A percentile compares a stretch with the other conserved stretches of the same genome.
Conservation (phyloP, 2,888 invertebrate genomes). For the Euzetes globulus region DNA sequence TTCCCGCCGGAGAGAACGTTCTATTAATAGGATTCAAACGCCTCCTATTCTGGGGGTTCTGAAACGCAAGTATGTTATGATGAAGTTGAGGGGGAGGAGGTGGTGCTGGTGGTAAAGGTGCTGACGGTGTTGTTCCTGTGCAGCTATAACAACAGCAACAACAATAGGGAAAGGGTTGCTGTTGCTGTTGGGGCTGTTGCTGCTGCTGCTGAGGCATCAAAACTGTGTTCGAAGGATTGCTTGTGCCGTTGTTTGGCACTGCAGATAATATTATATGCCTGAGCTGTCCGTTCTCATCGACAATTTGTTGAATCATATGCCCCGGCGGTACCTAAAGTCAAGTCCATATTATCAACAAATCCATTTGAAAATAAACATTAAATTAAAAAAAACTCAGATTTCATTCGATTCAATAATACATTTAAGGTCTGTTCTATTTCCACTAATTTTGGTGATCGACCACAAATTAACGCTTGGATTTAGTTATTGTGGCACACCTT, state of each 20-base stretch:
- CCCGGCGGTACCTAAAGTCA: conserved; percentile 68
- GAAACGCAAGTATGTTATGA: conserved; percentile 7
- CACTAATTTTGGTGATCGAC: too few species aligned
- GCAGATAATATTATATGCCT: conserved; percentile 82
- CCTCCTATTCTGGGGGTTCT: not conserved
- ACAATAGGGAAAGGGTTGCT: conserved; percentile 22
- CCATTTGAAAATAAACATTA: too few species aligned
- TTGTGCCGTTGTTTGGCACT: conserved; percentile 40
- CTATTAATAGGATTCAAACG: not conserved
- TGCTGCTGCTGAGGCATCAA: conserved; percentile 23
- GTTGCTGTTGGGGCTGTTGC: too few species aligned
- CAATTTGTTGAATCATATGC: conserved; percentile 81
- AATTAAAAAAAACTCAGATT: too few species aligned
- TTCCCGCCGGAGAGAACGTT: not conserved
- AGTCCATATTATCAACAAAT: too few species aligned
- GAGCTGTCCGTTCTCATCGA: conserved; percentile 79
- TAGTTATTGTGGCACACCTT: too few species aligned
- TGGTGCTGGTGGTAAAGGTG: conserved; percentile 22
- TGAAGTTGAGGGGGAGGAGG: conserved; percentile 28
- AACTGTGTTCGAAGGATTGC: not conserved
- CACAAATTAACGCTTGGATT: too few species aligned
- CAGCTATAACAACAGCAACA: conserved; percentile 28
- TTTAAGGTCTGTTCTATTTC: too few species aligned
- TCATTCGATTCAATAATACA: too few species aligned
- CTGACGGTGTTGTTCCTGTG: not conserved